Evolutionary conservation across 2,888 invertebrate species (phyloP).

Genomic region (Leptopilina syphax): DNA sequence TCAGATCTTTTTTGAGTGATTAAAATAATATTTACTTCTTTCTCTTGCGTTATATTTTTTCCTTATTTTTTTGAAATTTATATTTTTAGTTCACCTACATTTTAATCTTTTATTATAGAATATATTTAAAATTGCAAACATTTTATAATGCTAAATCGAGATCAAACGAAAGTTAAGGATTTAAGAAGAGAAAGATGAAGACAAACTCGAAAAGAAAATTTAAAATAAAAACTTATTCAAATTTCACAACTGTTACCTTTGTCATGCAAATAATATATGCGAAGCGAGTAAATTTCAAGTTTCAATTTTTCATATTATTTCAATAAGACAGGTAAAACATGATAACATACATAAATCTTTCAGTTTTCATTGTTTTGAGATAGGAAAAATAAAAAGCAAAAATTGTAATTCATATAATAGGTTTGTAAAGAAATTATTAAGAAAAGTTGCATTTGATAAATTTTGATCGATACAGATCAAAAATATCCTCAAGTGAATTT

Average conservation of each 20-base stretch:
- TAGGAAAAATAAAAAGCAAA: neutral
- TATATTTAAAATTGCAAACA: neutral
- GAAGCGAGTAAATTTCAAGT: neutral
- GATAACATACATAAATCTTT: constrained; percentile 13
- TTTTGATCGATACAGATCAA: no score
- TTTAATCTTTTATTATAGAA: neutral
- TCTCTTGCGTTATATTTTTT: no score
- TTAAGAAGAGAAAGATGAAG: neutral
- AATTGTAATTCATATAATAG: no score
- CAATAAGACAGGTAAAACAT: neutral
- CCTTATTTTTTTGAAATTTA: neutral
- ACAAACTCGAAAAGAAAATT: neutral
- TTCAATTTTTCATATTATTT: constrained; percentile 29
- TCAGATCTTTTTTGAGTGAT: no score
- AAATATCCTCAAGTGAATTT: no score
- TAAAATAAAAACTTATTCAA: constrained; percentile 28
- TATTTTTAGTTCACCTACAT: neutral
- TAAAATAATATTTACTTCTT: no score
- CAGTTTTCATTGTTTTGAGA: neutral
- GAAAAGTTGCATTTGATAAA: no score
- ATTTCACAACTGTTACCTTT: constrained; percentile 11
- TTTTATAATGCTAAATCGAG: neutral
- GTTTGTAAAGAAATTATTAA: no score
- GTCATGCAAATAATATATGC: constrained; percentile 33
- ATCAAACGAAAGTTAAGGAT: neutral